These are phyloP conservation scores for Isurus oxyrinchus DNA, from an alignment of 2,113 vertebrate genomes.

Conservation along the genomic window DNA sequence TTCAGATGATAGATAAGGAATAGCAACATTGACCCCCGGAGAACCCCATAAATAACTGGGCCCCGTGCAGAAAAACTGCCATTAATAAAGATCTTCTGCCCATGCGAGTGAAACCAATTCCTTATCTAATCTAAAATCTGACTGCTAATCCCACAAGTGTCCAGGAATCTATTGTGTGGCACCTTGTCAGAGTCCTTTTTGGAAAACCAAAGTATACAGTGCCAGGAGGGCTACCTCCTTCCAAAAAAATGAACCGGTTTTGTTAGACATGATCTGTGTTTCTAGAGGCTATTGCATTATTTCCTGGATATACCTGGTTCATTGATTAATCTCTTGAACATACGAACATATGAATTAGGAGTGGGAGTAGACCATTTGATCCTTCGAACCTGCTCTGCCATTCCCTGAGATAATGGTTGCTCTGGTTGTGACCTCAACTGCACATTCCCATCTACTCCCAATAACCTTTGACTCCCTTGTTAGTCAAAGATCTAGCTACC, in stretches of 20 bases:
- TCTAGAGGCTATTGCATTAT: not conserved
- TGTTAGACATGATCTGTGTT: not conserved
- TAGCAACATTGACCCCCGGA: too few species aligned
- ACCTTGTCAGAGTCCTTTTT: not conserved
- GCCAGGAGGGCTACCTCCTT: not conserved
- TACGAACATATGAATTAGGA: too few species aligned
- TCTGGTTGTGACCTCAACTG: too few species aligned
- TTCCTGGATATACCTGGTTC: not conserved
- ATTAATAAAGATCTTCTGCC: not conserved
- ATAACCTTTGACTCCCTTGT: too few species aligned
- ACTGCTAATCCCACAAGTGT: not conserved
- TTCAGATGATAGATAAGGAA: too few species aligned
- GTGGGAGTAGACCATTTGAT: too few species aligned
- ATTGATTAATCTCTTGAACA: not conserved
- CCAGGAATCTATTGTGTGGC: not conserved
- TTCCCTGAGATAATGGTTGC: too few species aligned
- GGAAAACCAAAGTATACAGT: not conserved
- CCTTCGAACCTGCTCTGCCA: too few species aligned
- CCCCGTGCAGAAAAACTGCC: not conserved
- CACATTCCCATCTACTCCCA: too few species aligned
- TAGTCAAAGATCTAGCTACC: too few species aligned
- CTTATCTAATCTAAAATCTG: not conserved
- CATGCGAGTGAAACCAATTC: not conserved
- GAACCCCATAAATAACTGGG: not conserved
- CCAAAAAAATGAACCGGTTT: not conserved